phyloP scores from a whole-genome alignment of 2,888 invertebrate genomes.

The Cephus rjabovi region DNA sequence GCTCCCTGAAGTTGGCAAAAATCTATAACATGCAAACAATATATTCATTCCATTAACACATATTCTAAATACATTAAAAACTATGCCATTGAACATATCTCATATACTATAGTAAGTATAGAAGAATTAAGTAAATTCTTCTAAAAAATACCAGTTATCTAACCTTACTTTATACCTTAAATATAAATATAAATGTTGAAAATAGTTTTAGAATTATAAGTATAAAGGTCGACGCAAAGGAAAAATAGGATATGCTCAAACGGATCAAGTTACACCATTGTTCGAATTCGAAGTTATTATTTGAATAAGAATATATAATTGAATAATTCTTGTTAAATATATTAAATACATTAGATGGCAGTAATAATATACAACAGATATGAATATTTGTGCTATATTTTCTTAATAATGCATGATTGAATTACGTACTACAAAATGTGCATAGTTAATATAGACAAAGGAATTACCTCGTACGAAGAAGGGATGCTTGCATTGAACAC shows the following conservation, averaged over 20 bases:
- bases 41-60: not conserved
- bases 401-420: not conserved
- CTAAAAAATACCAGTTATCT: not conserved
- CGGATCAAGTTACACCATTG: not conserved
- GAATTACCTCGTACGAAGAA: constrained; percentile 46
- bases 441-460: constrained; percentile 9
- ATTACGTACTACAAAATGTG: not conserved
- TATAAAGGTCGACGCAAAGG: not conserved
- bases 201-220: not conserved
- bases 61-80: not conserved
- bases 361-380: not conserved
- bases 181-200: not conserved
- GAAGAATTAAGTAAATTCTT: not conserved
- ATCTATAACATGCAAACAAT: constrained; percentile 14
- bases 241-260: not conserved
- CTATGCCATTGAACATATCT: not conserved
- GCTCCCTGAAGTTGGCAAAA: constrained; percentile 21
- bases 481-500: constrained; percentile 41
- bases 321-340: not conserved
- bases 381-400: not conserved
- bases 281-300: not conserved
- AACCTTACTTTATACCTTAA: not conserved
- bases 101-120: constrained; percentile 11
- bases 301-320: not conserved
- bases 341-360: not conserved